Evolutionary conservation across 2,113 vertebrate genomes (phyloP), one percentile per base, ranked within the genome.

Genomic region (Mesembrinibis cayennensis): DNA sequence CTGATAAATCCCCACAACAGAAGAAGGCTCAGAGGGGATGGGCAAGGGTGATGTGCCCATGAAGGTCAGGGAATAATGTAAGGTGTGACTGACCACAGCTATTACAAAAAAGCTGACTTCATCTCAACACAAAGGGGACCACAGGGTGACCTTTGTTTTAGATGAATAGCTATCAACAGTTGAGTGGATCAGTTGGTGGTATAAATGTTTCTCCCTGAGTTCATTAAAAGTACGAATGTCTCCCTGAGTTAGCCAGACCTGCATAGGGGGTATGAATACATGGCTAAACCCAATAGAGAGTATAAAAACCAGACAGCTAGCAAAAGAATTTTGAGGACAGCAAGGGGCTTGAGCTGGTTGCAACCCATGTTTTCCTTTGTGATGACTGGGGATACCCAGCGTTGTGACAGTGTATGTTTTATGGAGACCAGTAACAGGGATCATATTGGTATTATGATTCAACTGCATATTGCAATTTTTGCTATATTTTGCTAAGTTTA

Each of bases 11-110:
- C 22, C 69, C 32, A 27, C 9, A 76, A 20, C 11, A 15, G 10
- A 69, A 45, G 12, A 73, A 42, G 32, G 14, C 11, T 67, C 17
- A 59, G 21, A 27, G 22, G 18, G 63, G 17, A 36, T 9, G 6
- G 22, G 15, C 12, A 52, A 45, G 45, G 22, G 11, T 0, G 0
- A 44, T 15, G 21, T 82, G 32, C 21, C 45, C 10, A 11, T 1
- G 2, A 59, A 66, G 11, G 32, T 44, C 32, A 45, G 22, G 19
- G 32, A 59, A 59, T 27, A 67, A 52, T 4, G 5, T 13, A 59
- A 34, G 38, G 11, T 58, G 26, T 89, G 45, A 44, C 21, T 50
- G 52, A 34, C 8, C 16, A 42, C 16, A 58, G 18, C 20, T 50
- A 9, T 56, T 82, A 36, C 36, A 66, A 44, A 50, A 26, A 49